These are phyloP conservation scores for Parnassius glacialis DNA, from an alignment of 2,888 invertebrate genomes.

Conservation along the genomic window DNA sequence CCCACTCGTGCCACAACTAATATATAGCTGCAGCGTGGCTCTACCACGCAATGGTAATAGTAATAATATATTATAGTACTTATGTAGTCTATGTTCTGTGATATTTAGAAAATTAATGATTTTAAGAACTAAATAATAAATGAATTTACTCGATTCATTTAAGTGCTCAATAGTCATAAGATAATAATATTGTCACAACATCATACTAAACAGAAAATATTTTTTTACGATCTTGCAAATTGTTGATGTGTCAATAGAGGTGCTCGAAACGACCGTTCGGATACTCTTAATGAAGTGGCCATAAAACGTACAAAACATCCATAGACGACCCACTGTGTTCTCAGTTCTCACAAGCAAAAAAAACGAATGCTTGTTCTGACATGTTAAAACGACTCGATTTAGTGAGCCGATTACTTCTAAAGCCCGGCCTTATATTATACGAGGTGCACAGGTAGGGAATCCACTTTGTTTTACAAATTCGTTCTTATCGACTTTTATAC, in stretches of 20 bases:
- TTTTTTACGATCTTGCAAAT: conserved; percentile 23
- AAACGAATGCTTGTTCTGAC: conserved; percentile 70
- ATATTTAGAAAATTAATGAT: too few species aligned
- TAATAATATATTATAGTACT: too few species aligned
- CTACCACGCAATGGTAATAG: too few species aligned
- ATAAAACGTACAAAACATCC: conserved; percentile 72
- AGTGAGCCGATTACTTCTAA: conserved; percentile 68
- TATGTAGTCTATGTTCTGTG: too few species aligned
- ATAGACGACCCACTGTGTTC: conserved; percentile 65
- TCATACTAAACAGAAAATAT: conserved; percentile 10
- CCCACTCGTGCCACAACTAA: too few species aligned
- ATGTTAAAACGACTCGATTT: conserved; percentile 72
- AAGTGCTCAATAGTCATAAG: too few species aligned
- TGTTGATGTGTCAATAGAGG: conserved; percentile 62
- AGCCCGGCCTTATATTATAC: conserved; percentile 39
- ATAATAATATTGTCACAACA: background rate
- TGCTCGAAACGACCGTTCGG: conserved; percentile 52
- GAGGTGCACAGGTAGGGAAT: conserved; percentile 49
- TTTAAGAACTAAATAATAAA: too few species aligned
- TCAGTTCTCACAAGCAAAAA: conserved; percentile 53
- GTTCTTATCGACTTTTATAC: conserved; percentile 45
- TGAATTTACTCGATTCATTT: too few species aligned
- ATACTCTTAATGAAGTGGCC: conserved; percentile 67
- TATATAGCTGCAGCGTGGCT: too few species aligned
- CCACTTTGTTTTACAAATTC: conserved; percentile 66